These are phyloP conservation scores for Halichoerus grypus DNA, from an alignment of 2,113 vertebrate species.

Conservation along the genomic window DNA sequence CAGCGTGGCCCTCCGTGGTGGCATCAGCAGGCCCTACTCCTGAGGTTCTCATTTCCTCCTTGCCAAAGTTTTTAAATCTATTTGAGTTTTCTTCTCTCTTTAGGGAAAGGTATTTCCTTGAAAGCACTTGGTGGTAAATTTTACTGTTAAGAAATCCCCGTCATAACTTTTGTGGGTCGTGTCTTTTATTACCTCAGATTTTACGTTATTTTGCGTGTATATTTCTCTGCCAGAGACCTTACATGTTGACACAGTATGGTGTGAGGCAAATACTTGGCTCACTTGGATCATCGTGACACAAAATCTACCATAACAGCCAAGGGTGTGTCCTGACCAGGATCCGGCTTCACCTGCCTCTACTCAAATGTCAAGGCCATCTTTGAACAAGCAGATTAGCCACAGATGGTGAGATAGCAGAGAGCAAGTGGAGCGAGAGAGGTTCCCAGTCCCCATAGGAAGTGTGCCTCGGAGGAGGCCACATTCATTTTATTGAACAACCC, in stretches of 20 bases:
- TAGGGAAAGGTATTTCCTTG: conserved; percentile 1
- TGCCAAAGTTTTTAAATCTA: background rate
- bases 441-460: background rate
- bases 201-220: conserved; percentile 95
- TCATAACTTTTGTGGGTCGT: conserved; percentile 88
- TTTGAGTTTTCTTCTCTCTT: conserved; percentile 1
- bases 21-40: too few species aligned
- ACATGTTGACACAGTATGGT: conserved; percentile 93
- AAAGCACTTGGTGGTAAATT: background rate
- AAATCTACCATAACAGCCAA: background rate
- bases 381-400: background rate
- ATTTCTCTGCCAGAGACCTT: conserved; percentile 95
- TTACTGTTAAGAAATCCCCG: conserved; percentile 41
- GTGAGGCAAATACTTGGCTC: conserved; percentile 95
- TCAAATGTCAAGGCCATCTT: background rate
- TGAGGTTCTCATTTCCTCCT: background rate
- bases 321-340: background rate
- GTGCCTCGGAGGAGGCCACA: background rate
- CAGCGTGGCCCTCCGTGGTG: background rate
- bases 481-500: background rate
- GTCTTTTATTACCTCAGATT: conserved; percentile 91
- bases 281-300: background rate
- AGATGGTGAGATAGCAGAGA: too few species aligned
- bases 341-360: background rate
- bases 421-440: background rate